Base-by-base conservation (phyloP, 2,113 vertebrate genomes). In the Theristicus caerulescens region DNA sequence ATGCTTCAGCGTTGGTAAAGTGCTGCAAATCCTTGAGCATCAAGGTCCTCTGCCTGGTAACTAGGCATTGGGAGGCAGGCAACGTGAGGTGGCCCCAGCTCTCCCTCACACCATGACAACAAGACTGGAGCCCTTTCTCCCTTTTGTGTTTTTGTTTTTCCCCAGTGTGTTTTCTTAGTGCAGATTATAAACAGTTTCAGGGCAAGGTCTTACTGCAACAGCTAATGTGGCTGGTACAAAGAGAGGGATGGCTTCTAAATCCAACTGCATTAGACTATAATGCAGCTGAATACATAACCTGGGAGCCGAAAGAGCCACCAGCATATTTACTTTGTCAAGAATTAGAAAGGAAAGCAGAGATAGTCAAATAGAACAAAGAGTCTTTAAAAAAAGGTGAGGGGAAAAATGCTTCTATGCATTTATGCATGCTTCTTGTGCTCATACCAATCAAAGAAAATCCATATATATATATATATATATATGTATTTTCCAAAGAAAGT, bases 11-110 rank as follows among this genome's bases (percentile, higher is more conserved):
- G 11, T 54, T 40, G 65, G 8, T 59, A 57, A 70, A 78, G 27
- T 61, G 44, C 36, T 91, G 42, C 29, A 84, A 64, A 87, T n/a
- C 55, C 66, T 79, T 4, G 2, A 84, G 15, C 14, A 69, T 38
- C 46, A 69, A 58, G 86, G 31, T 6, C 10, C 46, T 67, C 31
- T 74, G 15, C 19, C 32, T 74, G 36, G 36, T 13, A 64, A 32
- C 11, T 6, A 7, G 32, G 25, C 5, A 0, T 13, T 54, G 8
- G 49, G 85, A 72, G 88, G 13, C 18, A 14, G 9, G 2, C 0
- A 3, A 62, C 36, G 11, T 52, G 26, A 73, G 15, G 16, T 78
- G 51, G 17, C 24, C 40, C 4, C 36, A 65, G 27, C 10, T 84
- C 31, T 78, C 16, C n/a, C 72, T 52, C 24, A 47, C 14, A 65